Evolutionary conservation across 2,888 invertebrate genomes (phyloP), one percentile per base, ranked within the genome.

Genomic region (Bugulina stolonifera): DNA sequence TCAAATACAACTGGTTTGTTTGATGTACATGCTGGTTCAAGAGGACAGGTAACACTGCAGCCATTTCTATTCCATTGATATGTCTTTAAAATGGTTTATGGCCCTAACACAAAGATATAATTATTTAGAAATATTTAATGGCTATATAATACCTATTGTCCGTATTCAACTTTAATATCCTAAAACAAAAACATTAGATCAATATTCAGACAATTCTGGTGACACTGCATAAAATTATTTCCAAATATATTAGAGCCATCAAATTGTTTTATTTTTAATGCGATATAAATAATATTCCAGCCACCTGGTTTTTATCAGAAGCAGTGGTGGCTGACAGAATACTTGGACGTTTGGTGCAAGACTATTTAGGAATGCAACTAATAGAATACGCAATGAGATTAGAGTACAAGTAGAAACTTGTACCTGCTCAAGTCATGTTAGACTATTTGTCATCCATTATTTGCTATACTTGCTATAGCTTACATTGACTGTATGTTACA

Each of bases 401-500:
- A 43, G 5, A 43, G 18, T n/a, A n/a, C n/a, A n/a, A n/a, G n/a
- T 5, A 43, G 18, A 43, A 18, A 43, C 43, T 43, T 18, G 18
- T 10, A 43, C 10, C 10, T 43, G 43, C 43, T 43, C 18, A 10
- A 43, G 43, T 18, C 43, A 43, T 43, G 43, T 43, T 43, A 10
- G 27, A 64, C 64, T 64, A n/a, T 64, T 64, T 64, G 64, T 32
- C 27, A 64, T 64, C 32, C 64, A 64, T 64, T 64, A 64, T 64
- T 43, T 64, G 64, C 32, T 27, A 32, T 64, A 10, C 64, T 64
- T 18, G 18, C 27, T 5, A 22, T 55, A n/a, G 64, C 27, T 64
- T 64, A 64, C 64, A 64, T 10, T 43, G 5, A 43, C 43, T 10
- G n/a, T n/a, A 64, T 64, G 64, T 64, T 64, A 64, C 64, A 64